Evolutionary conservation across 2,113 vertebrate genomes (phyloP).

Genomic region (Rattus rattus): DNA sequence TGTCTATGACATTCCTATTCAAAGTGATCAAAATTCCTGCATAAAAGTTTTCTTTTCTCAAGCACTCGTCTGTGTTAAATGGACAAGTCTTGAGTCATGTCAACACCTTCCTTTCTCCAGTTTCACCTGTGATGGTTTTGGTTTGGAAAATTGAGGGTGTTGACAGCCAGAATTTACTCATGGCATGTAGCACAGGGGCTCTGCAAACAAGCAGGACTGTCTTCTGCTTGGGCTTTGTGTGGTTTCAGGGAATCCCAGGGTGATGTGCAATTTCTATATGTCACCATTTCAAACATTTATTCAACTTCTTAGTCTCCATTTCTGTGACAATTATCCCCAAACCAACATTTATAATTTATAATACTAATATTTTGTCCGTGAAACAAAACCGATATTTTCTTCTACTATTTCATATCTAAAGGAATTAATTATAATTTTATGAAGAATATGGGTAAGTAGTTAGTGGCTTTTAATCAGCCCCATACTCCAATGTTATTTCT

Average conservation of each 20-base stretch:
- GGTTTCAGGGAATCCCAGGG: no score
- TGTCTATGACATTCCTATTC: not conserved
- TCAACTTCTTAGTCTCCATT: not conserved
- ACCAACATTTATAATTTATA: not conserved
- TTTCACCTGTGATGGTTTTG: not conserved
- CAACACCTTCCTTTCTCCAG: no score
- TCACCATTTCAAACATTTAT: not conserved
- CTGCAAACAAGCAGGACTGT: no score
- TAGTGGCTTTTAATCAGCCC: not conserved
- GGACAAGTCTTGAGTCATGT: no score
- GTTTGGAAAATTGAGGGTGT: not conserved
- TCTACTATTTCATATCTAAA: not conserved
- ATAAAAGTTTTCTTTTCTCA: not conserved
- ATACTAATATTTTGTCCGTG: not conserved
- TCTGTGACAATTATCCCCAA: not conserved
- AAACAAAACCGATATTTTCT: not conserved
- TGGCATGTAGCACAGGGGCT: not conserved
- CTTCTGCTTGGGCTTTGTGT: not conserved
- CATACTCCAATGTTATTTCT: not conserved
- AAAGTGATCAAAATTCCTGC: not conserved
- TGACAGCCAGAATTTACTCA: not conserved
- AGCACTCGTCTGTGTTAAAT: not conserved
- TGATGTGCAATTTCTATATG: not conserved
- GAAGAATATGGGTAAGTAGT: no score
- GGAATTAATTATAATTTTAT: no score